Evolutionary conservation across 35 echinoderm and acorn worm genomes (phyloP).

Genomic region (Anneissia japonica): DNA sequence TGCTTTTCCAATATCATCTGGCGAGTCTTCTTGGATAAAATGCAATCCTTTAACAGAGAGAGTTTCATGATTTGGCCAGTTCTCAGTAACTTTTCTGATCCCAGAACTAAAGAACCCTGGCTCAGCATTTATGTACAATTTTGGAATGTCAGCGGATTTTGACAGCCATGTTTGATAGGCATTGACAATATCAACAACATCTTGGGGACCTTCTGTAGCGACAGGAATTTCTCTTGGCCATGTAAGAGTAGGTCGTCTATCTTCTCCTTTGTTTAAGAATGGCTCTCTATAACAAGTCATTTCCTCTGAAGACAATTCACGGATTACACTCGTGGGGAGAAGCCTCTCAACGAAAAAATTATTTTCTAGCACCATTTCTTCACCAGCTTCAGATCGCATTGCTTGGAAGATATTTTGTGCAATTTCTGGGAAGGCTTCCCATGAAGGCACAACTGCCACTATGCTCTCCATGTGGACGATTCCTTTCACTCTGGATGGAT

Average conservation of each 20-base stretch:
- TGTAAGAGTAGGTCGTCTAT: conserved; percentile 56
- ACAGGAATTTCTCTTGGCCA: conserved; percentile 69
- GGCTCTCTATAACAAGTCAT: conserved; percentile 55
- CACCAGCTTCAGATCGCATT: conserved; percentile 46
- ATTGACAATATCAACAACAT: conserved; percentile 45
- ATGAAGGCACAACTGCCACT: conserved; percentile 6
- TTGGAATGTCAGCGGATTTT: conserved; percentile 37
- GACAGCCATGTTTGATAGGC: conserved; percentile 35
- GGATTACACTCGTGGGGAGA: conserved; percentile 32
- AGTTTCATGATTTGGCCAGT: conserved; percentile 44
- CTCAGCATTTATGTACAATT: conserved; percentile 45
- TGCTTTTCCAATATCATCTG: conserved; percentile 68
- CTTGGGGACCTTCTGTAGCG: conserved; percentile 40
- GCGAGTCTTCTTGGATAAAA: conserved; percentile 54
- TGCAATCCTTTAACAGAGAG: conserved; percentile 44
- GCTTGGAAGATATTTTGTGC: conserved; percentile 31
- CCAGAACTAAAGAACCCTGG: conserved; percentile 46
- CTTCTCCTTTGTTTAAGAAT: conserved; percentile 29
- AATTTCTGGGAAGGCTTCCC: conserved; percentile 32
- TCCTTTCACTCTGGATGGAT: conserved; percentile 27
- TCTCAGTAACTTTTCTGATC: conserved; percentile 4
- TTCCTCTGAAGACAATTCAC: conserved; percentile 42
- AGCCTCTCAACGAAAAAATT: conserved; percentile 62
- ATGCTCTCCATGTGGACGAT: conserved; percentile 65
- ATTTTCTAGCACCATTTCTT: conserved; percentile 65